phyloP scores from a whole-genome alignment of 2,888 invertebrate species.

The Molorchus minor region DNA sequence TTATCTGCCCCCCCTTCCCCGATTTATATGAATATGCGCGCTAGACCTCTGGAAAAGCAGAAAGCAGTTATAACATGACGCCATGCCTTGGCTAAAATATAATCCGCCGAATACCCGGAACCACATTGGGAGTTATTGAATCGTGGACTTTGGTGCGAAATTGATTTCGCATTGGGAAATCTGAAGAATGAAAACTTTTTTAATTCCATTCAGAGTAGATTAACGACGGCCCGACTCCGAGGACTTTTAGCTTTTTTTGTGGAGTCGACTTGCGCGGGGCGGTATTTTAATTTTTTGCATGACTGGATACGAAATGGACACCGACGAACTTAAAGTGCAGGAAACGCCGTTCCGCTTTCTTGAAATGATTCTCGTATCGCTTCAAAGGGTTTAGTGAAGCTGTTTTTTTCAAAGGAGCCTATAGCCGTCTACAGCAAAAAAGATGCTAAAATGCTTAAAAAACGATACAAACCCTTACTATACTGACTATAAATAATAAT shows the following conservation, averaged over 20 bases:
- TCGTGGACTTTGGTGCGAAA: slow-evolving; percentile 22
- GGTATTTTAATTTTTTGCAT: not conserved
- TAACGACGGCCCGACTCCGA: slow-evolving; percentile 36
- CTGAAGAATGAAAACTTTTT: slow-evolving; percentile 33
- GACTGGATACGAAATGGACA: not conserved
- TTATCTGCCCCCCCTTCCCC: slow-evolving; percentile 49
- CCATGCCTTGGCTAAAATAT: slow-evolving; percentile 6
- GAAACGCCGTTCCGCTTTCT: too few relatives aligned
- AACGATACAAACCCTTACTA: too few relatives aligned
- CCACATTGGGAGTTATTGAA: slow-evolving; percentile 22
- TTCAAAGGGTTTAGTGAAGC: too few relatives aligned
- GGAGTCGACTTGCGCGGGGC: slow-evolving; percentile 20
- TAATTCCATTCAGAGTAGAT: slow-evolving; percentile 34
- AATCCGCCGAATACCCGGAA: slow-evolving; percentile 18
- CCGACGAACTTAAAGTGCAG: not conserved
- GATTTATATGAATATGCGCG: slow-evolving; percentile 55
- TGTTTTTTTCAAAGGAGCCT: too few relatives aligned
- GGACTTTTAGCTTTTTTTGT: slow-evolving; percentile 35
- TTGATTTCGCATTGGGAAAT: slow-evolving; percentile 25
- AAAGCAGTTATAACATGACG: slow-evolving; percentile 5
- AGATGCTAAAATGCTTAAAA: too few relatives aligned
- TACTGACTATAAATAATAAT: too few relatives aligned
- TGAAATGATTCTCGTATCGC: too few relatives aligned
- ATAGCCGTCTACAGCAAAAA: too few relatives aligned
- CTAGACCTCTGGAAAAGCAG: slow-evolving; percentile 10